Conservation (phyloP, 2,113 vertebrate genomes). For the Phyllostomus hastatus region DNA sequence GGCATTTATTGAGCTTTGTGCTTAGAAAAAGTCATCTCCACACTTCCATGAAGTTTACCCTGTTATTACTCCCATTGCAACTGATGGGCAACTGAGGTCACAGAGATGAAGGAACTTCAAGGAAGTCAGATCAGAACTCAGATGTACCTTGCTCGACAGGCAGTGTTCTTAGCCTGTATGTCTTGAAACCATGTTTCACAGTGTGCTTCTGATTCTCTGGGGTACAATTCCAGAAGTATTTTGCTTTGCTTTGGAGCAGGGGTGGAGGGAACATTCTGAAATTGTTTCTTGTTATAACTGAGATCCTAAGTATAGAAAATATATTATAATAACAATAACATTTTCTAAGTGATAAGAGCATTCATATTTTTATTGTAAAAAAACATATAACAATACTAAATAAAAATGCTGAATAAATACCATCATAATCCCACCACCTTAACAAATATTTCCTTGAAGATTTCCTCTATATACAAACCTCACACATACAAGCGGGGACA, state of each 20-base stretch:
- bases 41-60: not conserved
- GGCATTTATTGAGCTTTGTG: not conserved
- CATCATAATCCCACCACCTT: constrained; percentile 5
- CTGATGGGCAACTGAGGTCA: not conserved
- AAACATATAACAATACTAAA: constrained; percentile 35
- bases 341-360: constrained; percentile 17
- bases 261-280: not conserved
- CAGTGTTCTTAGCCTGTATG: not conserved
- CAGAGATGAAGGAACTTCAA: not conserved
- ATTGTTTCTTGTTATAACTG: not conserved
- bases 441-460: not conserved
- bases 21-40: not conserved
- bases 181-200: not conserved
- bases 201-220: not conserved
- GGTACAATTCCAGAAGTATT: not conserved
- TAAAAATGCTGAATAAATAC: constrained; percentile 23
- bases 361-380: constrained; percentile 68
- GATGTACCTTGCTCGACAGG: not conserved
- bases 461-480: not conserved
- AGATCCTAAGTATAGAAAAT: not conserved
- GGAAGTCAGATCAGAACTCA: not conserved
- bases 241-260: not conserved
- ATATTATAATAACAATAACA: constrained; percentile 12
- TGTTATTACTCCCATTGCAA: not conserved
- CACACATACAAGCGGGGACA: not conserved